Percentiles rank a stretch among this genome's conserved stretches.
Conservation (phyloP, 2,113 vertebrate genomes). For the Coracopsis vasa region DNA sequence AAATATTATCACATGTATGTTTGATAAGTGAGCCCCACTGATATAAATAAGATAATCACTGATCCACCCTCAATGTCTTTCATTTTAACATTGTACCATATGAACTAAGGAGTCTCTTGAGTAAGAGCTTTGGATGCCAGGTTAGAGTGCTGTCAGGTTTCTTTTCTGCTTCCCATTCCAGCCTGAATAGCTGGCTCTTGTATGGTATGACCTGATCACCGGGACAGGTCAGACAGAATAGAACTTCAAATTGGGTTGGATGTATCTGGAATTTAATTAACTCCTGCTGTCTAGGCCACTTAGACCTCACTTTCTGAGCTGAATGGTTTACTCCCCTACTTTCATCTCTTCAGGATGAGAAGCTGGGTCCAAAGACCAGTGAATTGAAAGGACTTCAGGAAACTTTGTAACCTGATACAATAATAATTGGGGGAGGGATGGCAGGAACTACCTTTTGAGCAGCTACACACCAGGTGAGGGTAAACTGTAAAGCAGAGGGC, state of each 20-base stretch:
- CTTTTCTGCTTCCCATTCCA: neutral
- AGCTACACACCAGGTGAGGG: neutral
- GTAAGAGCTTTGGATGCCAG: neutral
- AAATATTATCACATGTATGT: rapidly evolving
- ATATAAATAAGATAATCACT: neutral
- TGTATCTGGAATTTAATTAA: constrained; percentile 52
- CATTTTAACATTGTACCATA: neutral
- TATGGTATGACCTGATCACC: constrained; percentile 12
- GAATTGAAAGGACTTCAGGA: constrained; percentile 39
- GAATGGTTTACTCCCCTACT: constrained; percentile 40
- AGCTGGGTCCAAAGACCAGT: neutral
- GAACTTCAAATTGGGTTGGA: constrained; percentile 57
- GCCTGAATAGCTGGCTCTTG: neutral
- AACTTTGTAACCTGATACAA: constrained; percentile 35
- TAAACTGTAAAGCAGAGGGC: constrained; percentile 25
- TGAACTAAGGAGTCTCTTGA: neutral
- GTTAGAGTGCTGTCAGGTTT: neutral
- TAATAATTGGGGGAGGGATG: neutral
- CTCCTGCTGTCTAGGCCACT: constrained; percentile 41
- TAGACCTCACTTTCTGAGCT: neutral
- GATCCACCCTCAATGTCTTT: neutral
- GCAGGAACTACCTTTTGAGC: constrained; percentile 25
- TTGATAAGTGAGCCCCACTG: neutral
- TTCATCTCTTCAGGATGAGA: constrained; percentile 46
- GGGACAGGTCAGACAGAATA: constrained; percentile 45